Evolutionary conservation across 2,797 vertebrate species (phyloP).

Genomic region (Vultur gryphus): DNA sequence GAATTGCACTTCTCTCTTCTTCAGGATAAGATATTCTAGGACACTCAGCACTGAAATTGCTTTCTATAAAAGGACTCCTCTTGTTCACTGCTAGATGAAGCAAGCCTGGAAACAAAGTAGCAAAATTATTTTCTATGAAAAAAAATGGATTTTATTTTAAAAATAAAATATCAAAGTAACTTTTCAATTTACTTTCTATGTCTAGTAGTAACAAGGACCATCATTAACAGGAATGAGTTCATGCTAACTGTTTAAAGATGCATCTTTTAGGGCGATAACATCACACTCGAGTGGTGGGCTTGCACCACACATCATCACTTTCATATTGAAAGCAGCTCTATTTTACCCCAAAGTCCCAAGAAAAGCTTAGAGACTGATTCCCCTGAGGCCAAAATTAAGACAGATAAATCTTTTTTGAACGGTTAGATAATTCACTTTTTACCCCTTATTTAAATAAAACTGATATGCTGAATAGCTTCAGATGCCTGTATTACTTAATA

Average conservation of each 20-base stretch:
- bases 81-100: not conserved
- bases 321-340: not conserved
- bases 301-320: not conserved
- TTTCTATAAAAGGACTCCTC: not conserved
- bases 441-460: not conserved
- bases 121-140: not conserved
- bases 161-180: not conserved
- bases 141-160: not conserved
- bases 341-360: not conserved
- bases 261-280: not conserved
- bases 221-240: not conserved
- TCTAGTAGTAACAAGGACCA: not conserved
- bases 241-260: not conserved
- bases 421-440: not conserved
- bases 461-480: not conserved
- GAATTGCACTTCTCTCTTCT: not conserved
- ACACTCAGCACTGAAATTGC: not conserved
- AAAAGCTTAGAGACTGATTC: not conserved
- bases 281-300: not conserved
- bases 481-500: not conserved
- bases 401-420: not conserved
- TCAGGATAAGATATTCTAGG: not conserved
- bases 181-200: not conserved
- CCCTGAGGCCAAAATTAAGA: not conserved
- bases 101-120: not conserved